Evolutionary conservation across 2,113 vertebrate genomes (phyloP).

Genomic region (Sminthopsis crassicaudata): DNA sequence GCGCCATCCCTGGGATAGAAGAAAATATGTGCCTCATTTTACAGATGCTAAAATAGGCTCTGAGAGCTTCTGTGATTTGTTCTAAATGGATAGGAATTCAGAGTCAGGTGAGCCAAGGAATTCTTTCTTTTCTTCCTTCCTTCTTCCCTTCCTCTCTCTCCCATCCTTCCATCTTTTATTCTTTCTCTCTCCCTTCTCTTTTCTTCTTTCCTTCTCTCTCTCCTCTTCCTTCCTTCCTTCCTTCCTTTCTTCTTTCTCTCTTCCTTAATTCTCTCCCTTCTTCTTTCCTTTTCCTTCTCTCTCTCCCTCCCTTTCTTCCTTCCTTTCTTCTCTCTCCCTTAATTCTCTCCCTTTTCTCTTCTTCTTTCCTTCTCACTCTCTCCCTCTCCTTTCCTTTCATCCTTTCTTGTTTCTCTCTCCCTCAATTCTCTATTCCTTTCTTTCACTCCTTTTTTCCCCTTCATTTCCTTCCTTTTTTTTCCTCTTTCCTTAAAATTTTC

Average conservation of each 20-base stretch:
- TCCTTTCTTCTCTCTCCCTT: too few species aligned
- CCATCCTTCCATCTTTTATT: fast-evolving
- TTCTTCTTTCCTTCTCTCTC: fast-evolving
- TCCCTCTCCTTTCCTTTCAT: too few species aligned
- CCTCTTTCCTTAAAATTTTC: too few species aligned
- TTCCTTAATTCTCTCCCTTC: too few species aligned
- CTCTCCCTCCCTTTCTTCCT: too few species aligned
- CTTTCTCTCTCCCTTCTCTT: fast-evolving
- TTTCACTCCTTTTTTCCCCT: too few species aligned
- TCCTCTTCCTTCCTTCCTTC: fast-evolving
- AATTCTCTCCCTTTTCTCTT: too few species aligned
- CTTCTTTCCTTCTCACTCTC: too few species aligned
- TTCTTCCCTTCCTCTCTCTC: neutral
- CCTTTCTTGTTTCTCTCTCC: too few species aligned
- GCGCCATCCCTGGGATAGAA: neutral
- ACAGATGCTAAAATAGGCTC: neutral
- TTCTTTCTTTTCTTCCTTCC: neutral
- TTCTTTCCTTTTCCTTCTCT: too few species aligned
- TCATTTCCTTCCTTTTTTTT: too few species aligned
- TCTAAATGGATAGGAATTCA: neutral
- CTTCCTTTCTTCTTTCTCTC: neutral
- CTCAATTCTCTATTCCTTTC: too few species aligned
- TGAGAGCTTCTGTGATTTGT: neutral
- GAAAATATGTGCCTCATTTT: neutral
- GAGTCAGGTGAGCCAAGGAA: neutral